A percentile compares a stretch with the other conserved stretches of the same genome.
phyloP scores from a whole-genome alignment of 2,113 vertebrate genomes.

The Tonatia bakeri region DNA sequence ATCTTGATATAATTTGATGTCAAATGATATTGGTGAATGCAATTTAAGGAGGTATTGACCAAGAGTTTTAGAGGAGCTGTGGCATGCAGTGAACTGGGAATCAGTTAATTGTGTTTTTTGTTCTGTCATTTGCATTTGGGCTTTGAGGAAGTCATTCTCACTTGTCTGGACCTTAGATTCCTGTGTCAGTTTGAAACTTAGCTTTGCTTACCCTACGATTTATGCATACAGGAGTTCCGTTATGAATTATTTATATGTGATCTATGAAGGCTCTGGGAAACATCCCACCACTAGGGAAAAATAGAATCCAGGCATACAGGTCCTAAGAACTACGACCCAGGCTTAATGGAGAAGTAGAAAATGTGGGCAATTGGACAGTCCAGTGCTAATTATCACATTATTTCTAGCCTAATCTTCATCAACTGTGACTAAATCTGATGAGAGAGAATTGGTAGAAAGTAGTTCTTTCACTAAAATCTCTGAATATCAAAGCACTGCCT shows the following conservation, averaged over 20 bases:
- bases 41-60: background rate
- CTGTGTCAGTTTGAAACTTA: background rate
- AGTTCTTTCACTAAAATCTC: background rate
- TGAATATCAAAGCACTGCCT: background rate
- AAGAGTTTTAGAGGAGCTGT: background rate
- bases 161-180: background rate
- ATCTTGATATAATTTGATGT: background rate
- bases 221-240: background rate
- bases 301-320: background rate
- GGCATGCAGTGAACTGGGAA: background rate
- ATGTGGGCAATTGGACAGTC: rapidly evolving
- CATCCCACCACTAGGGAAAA: background rate
- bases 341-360: rapidly evolving
- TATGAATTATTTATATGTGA: background rate
- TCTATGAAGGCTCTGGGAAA: background rate
- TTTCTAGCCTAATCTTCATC: background rate
- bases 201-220: background rate
- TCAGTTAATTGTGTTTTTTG: background rate
- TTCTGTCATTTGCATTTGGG: background rate
- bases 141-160: background rate
- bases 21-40: background rate
- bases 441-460: background rate
- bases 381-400: background rate
- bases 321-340: background rate
- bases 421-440: background rate